Conservation (phyloP, 2,888 invertebrate genomes). For the Cryptocephalus moraei region DNA sequence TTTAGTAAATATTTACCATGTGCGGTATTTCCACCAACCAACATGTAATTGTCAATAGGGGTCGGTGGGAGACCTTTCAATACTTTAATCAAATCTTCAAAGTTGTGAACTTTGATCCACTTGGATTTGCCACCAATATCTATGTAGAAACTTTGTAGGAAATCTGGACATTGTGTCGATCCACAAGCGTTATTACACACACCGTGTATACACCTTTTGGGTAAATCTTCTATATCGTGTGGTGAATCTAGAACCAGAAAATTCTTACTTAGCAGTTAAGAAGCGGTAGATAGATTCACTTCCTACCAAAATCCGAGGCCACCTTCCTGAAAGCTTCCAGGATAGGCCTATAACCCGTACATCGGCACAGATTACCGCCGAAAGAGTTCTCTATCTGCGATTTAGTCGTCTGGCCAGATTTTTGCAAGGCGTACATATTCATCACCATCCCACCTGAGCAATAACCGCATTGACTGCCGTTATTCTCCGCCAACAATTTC, state of each 20-base stretch:
- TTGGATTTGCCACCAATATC: conserved; percentile 31
- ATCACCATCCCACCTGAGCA: conserved; percentile 70
- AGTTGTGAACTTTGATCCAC: conserved; percentile 49
- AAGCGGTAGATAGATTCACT: too few species aligned
- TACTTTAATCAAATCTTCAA: conserved; percentile 47
- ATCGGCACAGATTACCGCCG: conserved; percentile 62
- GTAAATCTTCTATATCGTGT: conserved; percentile 40
- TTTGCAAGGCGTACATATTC: conserved; percentile 53
- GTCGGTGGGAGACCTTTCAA: conserved; percentile 37
- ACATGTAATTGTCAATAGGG: conserved; percentile 39
- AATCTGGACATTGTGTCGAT: not conserved
- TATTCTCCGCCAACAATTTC: too few species aligned
- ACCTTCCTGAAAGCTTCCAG: conserved; percentile 53
- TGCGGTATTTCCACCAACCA: conserved; percentile 68
- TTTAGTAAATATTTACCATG: too few species aligned
- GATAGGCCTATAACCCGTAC: conserved; percentile 59
- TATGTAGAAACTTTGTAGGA: conserved; percentile 26
- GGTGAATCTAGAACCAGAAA: conserved; percentile 1
- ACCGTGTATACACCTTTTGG: conserved; percentile 19
- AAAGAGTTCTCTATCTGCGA: conserved; percentile 58
- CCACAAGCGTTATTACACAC: conserved; percentile 35
- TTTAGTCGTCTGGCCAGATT: conserved; percentile 40
- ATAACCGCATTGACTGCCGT: conserved; percentile 60
- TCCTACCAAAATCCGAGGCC: conserved; percentile 39
- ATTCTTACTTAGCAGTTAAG: not conserved